Evolutionary conservation across 1,140 invertebrate genomes (phyloP).

Genomic region (Drosophila navojoa): DNA sequence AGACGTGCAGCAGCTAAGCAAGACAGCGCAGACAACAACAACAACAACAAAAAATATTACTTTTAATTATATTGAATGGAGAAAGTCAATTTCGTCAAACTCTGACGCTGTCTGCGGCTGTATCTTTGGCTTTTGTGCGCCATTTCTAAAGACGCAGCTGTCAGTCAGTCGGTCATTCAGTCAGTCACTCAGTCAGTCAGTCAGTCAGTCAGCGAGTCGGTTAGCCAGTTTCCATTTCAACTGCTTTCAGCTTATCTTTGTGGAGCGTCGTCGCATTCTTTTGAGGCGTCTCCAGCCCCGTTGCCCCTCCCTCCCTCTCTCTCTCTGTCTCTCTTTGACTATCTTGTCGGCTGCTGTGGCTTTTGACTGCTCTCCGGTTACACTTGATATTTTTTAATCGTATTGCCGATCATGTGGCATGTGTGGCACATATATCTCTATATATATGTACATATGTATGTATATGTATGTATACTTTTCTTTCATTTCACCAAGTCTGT

Average conservation of each 20-base stretch:
- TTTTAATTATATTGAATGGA: constrained; percentile 83
- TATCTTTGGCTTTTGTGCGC: constrained; percentile 67
- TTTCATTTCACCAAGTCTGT: constrained; percentile 47
- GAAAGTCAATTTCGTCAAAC: constrained; percentile 81
- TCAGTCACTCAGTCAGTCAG: constrained; percentile 34
- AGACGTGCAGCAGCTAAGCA: constrained; percentile 52
- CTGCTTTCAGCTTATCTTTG: constrained; percentile 31
- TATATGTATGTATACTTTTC: constrained; percentile 6
- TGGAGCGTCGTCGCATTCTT: constrained; percentile 48
- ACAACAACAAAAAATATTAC: constrained; percentile 62
- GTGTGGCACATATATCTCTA: constrained; percentile 27
- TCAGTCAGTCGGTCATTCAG: constrained; percentile 32
- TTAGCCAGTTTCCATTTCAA: constrained; percentile 75
- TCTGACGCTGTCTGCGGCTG: constrained; percentile 16
- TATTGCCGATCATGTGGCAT: constrained; percentile 68
- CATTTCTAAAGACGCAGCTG: constrained; percentile 70
- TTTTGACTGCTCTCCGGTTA: constrained; percentile 29
- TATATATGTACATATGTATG: too few relatives aligned
- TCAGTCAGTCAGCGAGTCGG: constrained; percentile 36
- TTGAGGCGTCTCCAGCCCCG: constrained; percentile 9
- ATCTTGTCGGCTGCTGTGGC: constrained; percentile 10
- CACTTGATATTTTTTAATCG: constrained; percentile 79
- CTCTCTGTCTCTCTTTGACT: neutral
- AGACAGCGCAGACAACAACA: constrained; percentile 19
- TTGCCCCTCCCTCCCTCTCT: too few relatives aligned